Percentiles rank a stretch among this genome's conserved stretches.
These are phyloP conservation scores for Pipistrellus pygmaeus DNA, from an alignment of 2,797 vertebrate genomes.

Conservation along the genomic window DNA sequence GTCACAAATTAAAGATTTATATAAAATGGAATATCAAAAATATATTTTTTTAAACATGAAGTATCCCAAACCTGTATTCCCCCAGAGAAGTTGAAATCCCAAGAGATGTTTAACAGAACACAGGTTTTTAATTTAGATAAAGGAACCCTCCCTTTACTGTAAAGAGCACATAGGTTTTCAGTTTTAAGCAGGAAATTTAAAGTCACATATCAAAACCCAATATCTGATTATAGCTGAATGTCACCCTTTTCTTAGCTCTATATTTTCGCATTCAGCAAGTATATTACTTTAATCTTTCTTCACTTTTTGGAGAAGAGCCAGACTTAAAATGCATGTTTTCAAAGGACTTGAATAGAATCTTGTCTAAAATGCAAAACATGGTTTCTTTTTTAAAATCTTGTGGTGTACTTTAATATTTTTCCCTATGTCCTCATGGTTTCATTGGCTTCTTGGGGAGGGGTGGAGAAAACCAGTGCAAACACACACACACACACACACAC, in stretches of 20 bases:
- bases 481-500: neutral
- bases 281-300: conserved; percentile 74
- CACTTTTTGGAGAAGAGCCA: conserved; percentile 70
- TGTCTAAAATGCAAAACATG: conserved; percentile 70
- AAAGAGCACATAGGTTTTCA: conserved; percentile 27
- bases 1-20: neutral
- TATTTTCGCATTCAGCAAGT: conserved; percentile 63
- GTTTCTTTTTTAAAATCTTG: conserved; percentile 66
- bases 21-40: conserved; percentile 40
- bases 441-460: conserved; percentile 43
- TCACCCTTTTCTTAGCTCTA: conserved; percentile 61
- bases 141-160: neutral
- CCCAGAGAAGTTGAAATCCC: neutral
- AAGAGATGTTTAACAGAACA: conserved; percentile 31
- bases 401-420: conserved; percentile 67
- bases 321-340: conserved; percentile 70
- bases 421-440: conserved; percentile 48
- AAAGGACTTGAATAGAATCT: conserved; percentile 62
- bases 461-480: conserved; percentile 59
- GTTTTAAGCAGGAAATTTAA: conserved; percentile 76
- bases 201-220: conserved; percentile 61
- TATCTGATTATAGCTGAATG: conserved; percentile 31
- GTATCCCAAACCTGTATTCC: neutral
- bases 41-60: neutral
- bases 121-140: conserved; percentile 53